Evolutionary conservation across 1,140 invertebrate genomes (phyloP).

Genomic region (Platorchestia sp.): DNA sequence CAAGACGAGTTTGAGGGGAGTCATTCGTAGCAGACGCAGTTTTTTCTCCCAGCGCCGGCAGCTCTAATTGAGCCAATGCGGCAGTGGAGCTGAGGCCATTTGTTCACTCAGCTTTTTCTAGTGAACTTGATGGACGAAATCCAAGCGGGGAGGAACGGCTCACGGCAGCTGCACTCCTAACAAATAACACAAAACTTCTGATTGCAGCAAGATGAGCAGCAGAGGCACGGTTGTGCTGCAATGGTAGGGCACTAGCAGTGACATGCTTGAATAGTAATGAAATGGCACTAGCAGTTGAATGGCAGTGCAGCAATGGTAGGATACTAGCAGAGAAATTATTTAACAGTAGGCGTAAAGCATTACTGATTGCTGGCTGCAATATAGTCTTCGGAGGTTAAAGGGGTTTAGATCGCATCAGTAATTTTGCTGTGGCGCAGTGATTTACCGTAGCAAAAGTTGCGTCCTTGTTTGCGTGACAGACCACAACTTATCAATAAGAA

Average conservation of each 20-base stretch:
- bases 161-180: neutral
- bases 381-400: no score
- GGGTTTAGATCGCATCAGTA: no score
- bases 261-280: neutral
- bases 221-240: neutral
- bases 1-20: no score
- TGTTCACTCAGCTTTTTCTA: neutral
- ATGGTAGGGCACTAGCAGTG: neutral
- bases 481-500: no score
- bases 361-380: neutral
- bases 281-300: neutral
- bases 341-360: no score
- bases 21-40: neutral
- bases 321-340: no score
- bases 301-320: neutral
- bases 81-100: neutral
- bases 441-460: no score
- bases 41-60: neutral
- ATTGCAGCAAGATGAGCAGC: neutral
- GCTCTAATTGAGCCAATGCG: neutral
- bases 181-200: neutral
- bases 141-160: neutral
- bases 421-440: no score
- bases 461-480: no score
- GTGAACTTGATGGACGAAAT: neutral